Percentiles rank a stretch among this genome's conserved stretches.
Evolutionary conservation across 2,797 vertebrate genomes (phyloP).

Genomic region (Hybognathus amarus): DNA sequence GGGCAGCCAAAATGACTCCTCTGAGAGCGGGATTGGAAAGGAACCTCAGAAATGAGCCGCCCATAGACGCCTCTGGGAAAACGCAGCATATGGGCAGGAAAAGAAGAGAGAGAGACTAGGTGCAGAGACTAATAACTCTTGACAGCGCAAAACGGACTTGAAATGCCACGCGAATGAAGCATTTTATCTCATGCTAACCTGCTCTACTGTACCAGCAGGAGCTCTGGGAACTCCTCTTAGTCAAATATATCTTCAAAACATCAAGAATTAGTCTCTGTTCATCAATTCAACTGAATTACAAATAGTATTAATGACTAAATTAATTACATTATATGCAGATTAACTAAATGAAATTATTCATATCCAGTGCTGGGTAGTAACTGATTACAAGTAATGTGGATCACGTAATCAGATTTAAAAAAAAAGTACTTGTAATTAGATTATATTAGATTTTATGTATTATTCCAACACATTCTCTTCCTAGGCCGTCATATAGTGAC

Average conservation of each 20-base stretch:
- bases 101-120: conserved; percentile 7
- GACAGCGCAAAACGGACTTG: conserved; percentile 26
- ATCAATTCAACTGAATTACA: not conserved
- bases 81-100: conserved; percentile 56
- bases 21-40: conserved; percentile 52
- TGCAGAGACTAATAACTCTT: conserved; percentile 40
- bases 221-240: conserved; percentile 7
- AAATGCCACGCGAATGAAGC: not conserved
- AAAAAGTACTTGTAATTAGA: not conserved
- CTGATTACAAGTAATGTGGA: not conserved
- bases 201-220: not conserved
- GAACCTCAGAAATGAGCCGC: conserved; percentile 56
- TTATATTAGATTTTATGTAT: not conserved
- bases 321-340: not conserved
- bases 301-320: not conserved
- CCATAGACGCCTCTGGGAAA: conserved; percentile 44
- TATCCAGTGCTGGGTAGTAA: not conserved
- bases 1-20: conserved; percentile 61
- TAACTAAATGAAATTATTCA: not conserved
- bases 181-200: conserved; percentile 14
- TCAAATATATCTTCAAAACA: not conserved
- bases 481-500: no score
- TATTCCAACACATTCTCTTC: no score
- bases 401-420: not conserved
- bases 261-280: not conserved